Conservation (phyloP, 2,113 vertebrate species). For the Melozone crissalis region DNA sequence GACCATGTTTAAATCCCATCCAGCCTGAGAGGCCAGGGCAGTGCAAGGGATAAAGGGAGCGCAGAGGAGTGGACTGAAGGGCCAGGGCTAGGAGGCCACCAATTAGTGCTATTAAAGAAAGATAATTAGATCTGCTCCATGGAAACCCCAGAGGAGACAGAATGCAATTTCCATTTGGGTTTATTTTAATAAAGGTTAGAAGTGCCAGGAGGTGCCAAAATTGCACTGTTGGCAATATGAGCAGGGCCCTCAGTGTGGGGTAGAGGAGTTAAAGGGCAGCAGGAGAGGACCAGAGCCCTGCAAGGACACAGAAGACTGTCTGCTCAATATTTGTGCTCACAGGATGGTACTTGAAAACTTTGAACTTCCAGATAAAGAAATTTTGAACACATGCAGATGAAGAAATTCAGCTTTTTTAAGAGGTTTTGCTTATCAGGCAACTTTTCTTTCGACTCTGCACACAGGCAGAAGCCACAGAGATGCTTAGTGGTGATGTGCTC, state of each 20-base stretch:
- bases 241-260: not conserved
- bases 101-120: conserved; percentile 75
- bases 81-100: conserved; percentile 62
- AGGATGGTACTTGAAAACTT: not conserved
- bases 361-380: not conserved
- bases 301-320: fast-evolving
- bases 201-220: conserved; percentile 19
- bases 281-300: not conserved
- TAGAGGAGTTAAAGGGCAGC: not conserved
- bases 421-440: not conserved
- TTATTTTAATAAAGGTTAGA: conserved; percentile 62
- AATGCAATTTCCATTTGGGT: conserved; percentile 55
- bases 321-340: not conserved
- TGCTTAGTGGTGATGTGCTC: not conserved
- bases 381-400: not conserved
- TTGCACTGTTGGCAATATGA: not conserved
- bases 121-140: conserved; percentile 77
- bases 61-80: conserved; percentile 39
- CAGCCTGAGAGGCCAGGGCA: conserved; percentile 35
- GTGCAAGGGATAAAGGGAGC: conserved; percentile 41
- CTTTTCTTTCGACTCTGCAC: not conserved
- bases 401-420: not conserved
- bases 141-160: conserved; percentile 68
- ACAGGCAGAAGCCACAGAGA: not conserved
- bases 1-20: conserved; percentile 58